Evolutionary conservation across 2,113 vertebrate species (phyloP).

Genomic region (Leucosticte australis): DNA sequence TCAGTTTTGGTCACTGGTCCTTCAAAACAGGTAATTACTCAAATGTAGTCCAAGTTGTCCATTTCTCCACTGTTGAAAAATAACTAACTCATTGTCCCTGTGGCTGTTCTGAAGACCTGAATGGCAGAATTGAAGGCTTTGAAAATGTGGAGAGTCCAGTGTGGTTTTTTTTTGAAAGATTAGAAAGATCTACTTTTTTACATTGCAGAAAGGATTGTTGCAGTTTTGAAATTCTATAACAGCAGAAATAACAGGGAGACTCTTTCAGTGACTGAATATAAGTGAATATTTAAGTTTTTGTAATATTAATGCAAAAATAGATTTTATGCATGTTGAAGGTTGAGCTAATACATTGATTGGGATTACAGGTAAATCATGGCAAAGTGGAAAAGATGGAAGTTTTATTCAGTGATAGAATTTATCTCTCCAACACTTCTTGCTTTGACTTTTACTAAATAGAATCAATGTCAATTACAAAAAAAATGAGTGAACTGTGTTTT

Average conservation of each 20-base stretch:
- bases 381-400: neutral
- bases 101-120: neutral
- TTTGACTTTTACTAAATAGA: neutral
- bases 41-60: neutral
- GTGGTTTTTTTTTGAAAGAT: neutral
- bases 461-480: neutral
- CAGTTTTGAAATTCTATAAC: neutral
- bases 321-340: neutral
- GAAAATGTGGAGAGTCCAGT: neutral
- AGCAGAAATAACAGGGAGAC: neutral
- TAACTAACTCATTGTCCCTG: neutral
- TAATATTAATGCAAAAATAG: neutral
- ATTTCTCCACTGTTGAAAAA: neutral
- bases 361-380: neutral
- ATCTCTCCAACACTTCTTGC: neutral
- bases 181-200: neutral
- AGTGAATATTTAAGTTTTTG: neutral
- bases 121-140: neutral
- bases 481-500: accelerated
- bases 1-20: neutral
- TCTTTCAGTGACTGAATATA: neutral
- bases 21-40: neutral
- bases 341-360: neutral
- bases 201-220: neutral
- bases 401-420: neutral